Evolutionary conservation across 2,797 vertebrate species (phyloP).

Genomic region (Falco biarmicus): DNA sequence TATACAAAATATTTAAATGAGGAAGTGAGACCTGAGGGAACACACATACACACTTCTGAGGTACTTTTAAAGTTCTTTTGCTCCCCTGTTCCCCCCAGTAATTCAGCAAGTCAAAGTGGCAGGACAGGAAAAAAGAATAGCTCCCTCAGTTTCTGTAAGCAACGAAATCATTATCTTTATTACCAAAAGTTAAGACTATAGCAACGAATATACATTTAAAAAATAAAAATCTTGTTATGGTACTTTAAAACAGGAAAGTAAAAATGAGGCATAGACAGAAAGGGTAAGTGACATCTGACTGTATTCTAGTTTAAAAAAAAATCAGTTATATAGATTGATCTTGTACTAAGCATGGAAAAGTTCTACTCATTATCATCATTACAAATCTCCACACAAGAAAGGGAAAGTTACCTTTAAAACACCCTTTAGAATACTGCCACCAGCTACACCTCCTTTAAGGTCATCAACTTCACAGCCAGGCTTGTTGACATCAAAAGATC

Average conservation of each 20-base stretch:
- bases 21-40: not conserved
- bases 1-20: not conserved
- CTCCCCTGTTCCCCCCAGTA: not conserved
- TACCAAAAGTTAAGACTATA: not conserved
- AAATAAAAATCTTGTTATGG: not conserved
- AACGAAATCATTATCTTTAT: not conserved
- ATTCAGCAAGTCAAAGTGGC: not conserved
- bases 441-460: conserved; percentile 96
- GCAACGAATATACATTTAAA: not conserved
- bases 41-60: not conserved
- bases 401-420: conserved; percentile 90
- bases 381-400: not conserved
- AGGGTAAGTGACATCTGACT: not conserved
- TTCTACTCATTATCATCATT: not conserved
- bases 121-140: not conserved
- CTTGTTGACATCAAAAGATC: conserved; percentile 98
- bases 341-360: not conserved
- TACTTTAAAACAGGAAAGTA: not conserved
- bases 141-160: not conserved
- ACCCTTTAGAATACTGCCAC: conserved; percentile 97
- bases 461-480: conserved; percentile 99
- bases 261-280: not conserved
- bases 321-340: not conserved
- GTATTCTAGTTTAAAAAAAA: not conserved
- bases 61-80: not conserved